Evolutionary conservation across 2,888 invertebrate species (phyloP).

Genomic region (Ophion ventricosus): DNA sequence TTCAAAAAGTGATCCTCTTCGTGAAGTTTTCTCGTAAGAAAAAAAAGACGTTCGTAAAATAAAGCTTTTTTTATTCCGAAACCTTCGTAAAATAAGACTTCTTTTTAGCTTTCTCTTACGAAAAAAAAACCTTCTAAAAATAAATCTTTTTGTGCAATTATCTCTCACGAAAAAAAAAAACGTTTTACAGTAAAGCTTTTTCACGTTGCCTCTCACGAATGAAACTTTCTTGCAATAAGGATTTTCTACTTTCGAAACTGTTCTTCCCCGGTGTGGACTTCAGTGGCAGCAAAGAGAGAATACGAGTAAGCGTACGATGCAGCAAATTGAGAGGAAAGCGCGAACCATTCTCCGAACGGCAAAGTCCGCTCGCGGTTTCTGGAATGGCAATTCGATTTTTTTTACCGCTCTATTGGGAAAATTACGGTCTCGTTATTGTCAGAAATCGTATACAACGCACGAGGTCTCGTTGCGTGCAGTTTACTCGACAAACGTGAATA

Average conservation of each 20-base stretch:
- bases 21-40: too few species aligned
- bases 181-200: too few species aligned
- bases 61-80: too few species aligned
- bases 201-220: too few species aligned
- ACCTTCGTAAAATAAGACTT: too few species aligned
- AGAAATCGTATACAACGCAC: slow-evolving; percentile 35
- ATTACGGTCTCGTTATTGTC: slow-evolving; percentile 42
- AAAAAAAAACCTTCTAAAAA: too few species aligned
- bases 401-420: slow-evolving; percentile 31
- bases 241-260: neutral
- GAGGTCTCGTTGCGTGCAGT: slow-evolving; percentile 15
- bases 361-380: slow-evolving; percentile 34
- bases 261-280: neutral
- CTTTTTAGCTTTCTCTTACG: too few species aligned
- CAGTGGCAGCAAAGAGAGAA: neutral
- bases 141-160: too few species aligned
- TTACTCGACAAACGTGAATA: slow-evolving; percentile 15
- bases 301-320: neutral
- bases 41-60: too few species aligned
- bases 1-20: too few species aligned
- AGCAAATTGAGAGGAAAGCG: slow-evolving; percentile 1
- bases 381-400: slow-evolving; percentile 59
- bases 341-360: slow-evolving; percentile 54
- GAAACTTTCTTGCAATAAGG: too few species aligned
- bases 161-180: too few species aligned